Evolutionary conservation across 1,140 invertebrate genomes (phyloP).

Genomic region (Diploscapter pachys): DNA sequence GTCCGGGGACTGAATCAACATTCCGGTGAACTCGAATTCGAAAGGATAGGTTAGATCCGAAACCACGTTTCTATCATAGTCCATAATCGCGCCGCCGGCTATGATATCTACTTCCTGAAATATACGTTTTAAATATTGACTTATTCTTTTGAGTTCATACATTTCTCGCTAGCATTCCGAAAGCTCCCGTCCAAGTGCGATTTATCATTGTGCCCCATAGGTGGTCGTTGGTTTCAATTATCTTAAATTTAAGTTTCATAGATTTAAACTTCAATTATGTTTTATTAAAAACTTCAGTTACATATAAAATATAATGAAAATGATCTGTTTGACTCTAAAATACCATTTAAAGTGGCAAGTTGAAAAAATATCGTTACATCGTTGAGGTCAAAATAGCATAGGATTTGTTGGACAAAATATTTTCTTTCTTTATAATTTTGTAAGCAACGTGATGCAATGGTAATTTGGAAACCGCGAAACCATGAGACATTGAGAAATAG

Average conservation of each 20-base stretch:
- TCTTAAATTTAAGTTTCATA: background rate
- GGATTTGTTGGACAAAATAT: too few relatives aligned
- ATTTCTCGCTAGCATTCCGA: slow-evolving; percentile 21
- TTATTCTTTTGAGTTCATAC: slow-evolving; percentile 4
- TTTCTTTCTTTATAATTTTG: too few relatives aligned
- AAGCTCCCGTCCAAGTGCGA: slow-evolving; percentile 39
- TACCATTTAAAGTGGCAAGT: too few relatives aligned
- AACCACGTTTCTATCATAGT: slow-evolving; percentile 38
- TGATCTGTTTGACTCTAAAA: too few relatives aligned
- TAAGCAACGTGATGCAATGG: too few relatives aligned
- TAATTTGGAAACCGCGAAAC: too few relatives aligned
- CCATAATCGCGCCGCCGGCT: slow-evolving; percentile 41
- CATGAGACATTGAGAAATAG: too few relatives aligned
- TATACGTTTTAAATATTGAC: background rate
- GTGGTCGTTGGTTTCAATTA: slow-evolving; percentile 1
- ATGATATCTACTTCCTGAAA: slow-evolving; percentile 39
- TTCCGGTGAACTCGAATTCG: slow-evolving; percentile 38
- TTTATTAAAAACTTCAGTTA: too few relatives aligned
- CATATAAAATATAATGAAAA: too few relatives aligned
- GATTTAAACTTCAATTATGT: too few relatives aligned
- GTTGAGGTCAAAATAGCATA: too few relatives aligned
- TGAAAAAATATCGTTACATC: too few relatives aligned
- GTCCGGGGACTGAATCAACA: slow-evolving; percentile 39
- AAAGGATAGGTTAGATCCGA: slow-evolving; percentile 41
- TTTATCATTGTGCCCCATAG: slow-evolving; percentile 36